Evolutionary conservation across 1,140 invertebrate species (phyloP).

Genomic region (Drosophila truncata): DNA sequence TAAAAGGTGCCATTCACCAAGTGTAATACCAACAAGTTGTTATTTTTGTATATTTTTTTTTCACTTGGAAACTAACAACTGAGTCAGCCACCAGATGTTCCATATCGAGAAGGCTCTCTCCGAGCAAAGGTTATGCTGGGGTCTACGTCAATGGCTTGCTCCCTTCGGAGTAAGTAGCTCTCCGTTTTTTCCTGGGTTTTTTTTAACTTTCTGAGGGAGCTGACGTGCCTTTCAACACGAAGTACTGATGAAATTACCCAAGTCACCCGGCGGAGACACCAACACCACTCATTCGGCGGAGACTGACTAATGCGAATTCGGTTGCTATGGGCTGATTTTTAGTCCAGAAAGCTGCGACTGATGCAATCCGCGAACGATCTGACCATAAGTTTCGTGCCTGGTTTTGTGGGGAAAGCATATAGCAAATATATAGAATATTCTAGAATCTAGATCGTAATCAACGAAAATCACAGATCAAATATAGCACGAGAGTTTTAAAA

Average conservation of each 20-base stretch:
- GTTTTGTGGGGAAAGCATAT: neutral
- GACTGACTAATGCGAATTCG: slow-evolving; percentile 32
- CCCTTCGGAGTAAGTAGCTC: neutral
- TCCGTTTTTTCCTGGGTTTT: neutral
- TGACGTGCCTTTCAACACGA: slow-evolving; percentile 40
- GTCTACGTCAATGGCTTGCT: slow-evolving; percentile 29
- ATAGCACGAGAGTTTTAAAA: too few relatives aligned
- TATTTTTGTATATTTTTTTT: slow-evolving; percentile 1
- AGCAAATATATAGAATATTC: neutral
- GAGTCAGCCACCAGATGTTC: slow-evolving; percentile 31
- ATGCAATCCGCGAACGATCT: slow-evolving; percentile 35
- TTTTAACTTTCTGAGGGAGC: slow-evolving; percentile 6
- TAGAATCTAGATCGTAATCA: neutral
- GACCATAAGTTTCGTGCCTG: neutral
- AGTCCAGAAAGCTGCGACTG: slow-evolving; percentile 14
- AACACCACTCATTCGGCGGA: neutral
- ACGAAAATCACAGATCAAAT: neutral
- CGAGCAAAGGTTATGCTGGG: slow-evolving; percentile 8
- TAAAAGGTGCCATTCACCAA: neutral
- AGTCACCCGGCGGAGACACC: slow-evolving; percentile 8
- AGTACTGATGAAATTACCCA: slow-evolving; percentile 32
- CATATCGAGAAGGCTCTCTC: slow-evolving; percentile 19
- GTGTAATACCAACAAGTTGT: neutral
- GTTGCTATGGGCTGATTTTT: slow-evolving; percentile 38
- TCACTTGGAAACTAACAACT: slow-evolving; percentile 28